Conservation (phyloP, 2,888 invertebrate genomes). For the Muscina levida region DNA sequence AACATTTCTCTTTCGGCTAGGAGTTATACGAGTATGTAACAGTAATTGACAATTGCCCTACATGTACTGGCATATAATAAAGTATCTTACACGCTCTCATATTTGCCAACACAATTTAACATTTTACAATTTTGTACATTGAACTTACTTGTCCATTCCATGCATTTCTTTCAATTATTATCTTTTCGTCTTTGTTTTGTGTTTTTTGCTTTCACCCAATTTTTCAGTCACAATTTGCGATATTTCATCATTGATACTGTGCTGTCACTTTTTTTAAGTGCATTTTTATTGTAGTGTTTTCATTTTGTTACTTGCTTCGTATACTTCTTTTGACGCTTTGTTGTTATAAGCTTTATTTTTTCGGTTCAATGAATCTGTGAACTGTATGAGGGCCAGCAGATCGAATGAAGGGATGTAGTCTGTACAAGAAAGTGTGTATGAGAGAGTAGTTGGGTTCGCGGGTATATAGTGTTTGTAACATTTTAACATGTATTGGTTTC, state of each 20-base stretch:
- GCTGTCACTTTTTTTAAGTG: constrained; percentile 7
- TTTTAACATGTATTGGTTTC: not conserved
- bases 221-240: constrained; percentile 48
- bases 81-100: not conserved
- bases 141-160: constrained; percentile 4
- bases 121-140: constrained; percentile 6
- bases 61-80: not conserved
- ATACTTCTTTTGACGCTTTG: constrained; percentile 48
- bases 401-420: not conserved
- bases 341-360: constrained; percentile 52
- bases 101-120: constrained; percentile 20
- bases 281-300: not conserved
- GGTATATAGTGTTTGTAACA: constrained; percentile 23
- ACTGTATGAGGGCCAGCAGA: not conserved
- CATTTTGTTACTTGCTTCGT: too few species aligned
- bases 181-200: not conserved
- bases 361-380: constrained; percentile 59
- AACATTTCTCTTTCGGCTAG: not conserved
- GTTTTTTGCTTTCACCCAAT: constrained; percentile 3
- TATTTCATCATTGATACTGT: constrained; percentile 17
- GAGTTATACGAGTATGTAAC: not conserved
- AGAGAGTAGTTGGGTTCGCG: constrained; percentile 16
- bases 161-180: too few species aligned
- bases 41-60: constrained; percentile 26
- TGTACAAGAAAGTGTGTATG: not conserved